Conservation (phyloP, 2,797 vertebrate genomes). For the Pristis pectinata region DNA sequence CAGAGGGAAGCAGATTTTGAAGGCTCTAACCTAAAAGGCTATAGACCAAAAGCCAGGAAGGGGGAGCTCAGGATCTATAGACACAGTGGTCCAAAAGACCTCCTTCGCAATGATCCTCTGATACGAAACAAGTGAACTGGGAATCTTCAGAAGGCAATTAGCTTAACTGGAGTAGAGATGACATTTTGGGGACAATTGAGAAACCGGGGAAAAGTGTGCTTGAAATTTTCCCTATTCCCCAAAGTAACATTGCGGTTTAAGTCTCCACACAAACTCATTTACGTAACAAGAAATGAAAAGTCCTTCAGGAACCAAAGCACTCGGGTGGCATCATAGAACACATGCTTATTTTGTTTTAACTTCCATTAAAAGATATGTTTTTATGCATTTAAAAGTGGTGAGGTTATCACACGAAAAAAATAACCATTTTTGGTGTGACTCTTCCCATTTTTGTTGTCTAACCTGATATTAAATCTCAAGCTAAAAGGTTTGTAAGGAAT, state of each 20-base stretch:
- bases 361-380: too few relatives aligned
- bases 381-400: background rate
- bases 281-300: background rate
- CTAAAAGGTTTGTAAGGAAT: too few relatives aligned
- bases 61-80: too few relatives aligned
- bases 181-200: background rate
- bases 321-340: background rate
- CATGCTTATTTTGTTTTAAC: background rate
- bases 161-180: background rate
- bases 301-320: background rate
- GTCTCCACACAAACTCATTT: background rate
- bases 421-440: background rate
- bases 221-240: background rate
- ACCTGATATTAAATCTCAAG: background rate
- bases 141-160: background rate
- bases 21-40: too few relatives aligned
- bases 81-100: too few relatives aligned
- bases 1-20: too few relatives aligned
- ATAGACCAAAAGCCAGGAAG: too few relatives aligned
- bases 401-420: background rate
- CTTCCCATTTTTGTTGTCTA: background rate
- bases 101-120: too few relatives aligned
- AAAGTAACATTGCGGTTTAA: background rate
- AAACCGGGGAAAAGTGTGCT: background rate
- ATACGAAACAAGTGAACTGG: background rate